Evolutionary conservation across 1,140 invertebrate species (phyloP).

Genomic region (Condylostylus longicornis): DNA sequence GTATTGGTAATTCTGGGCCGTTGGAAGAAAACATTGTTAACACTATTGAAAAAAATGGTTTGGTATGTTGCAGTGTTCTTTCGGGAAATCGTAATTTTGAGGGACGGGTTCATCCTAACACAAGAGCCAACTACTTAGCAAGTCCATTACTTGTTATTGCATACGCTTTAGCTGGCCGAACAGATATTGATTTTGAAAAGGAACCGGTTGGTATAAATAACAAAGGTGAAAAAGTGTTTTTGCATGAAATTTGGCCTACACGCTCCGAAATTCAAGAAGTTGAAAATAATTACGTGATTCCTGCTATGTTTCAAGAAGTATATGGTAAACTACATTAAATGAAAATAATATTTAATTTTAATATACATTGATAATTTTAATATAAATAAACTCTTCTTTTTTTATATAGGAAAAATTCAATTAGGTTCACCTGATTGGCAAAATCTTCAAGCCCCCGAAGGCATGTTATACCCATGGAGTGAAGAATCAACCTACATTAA

Average conservation of each 20-base stretch:
- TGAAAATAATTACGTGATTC: constrained; percentile 80
- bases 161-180: constrained; percentile 87
- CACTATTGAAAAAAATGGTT: constrained; percentile 87
- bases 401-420: constrained; percentile 51
- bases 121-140: constrained; percentile 90
- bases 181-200: constrained; percentile 87
- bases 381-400: background rate
- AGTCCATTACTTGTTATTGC: constrained; percentile 91
- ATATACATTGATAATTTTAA: background rate
- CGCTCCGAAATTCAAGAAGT: constrained; percentile 79
- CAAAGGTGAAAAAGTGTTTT: constrained; percentile 62
- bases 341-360: constrained; percentile 1
- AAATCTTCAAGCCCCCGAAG: constrained; percentile 57
- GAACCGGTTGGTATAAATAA: constrained; percentile 58
- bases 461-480: constrained; percentile 87
- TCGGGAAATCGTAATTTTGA: constrained; percentile 97
- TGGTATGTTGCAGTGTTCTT: constrained; percentile 87
- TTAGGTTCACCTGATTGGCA: constrained; percentile 79
- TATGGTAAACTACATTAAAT: constrained; percentile 19
- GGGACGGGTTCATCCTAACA: constrained; percentile 90
- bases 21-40: constrained; percentile 79
- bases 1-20: constrained; percentile 94
- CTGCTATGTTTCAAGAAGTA: constrained; percentile 94
- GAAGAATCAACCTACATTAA: constrained; percentile 87
- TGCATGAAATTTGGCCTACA: constrained; percentile 91